Base-by-base conservation (phyloP, 1,140 invertebrate species). In the Drosophila rufa region DNA sequence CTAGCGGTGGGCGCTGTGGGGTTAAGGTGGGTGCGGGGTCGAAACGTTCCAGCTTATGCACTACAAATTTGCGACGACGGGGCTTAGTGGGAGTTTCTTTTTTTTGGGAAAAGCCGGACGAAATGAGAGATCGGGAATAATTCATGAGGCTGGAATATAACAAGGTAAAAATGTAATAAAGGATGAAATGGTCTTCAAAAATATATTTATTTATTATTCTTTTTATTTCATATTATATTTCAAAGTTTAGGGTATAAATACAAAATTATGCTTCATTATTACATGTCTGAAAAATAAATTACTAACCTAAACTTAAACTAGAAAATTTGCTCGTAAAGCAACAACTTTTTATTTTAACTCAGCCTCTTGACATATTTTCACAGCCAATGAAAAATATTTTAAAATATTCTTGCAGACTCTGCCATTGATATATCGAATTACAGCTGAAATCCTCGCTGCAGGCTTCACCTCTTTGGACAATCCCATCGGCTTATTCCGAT, bases 21-120 rank as follows among this genome's bases (percentile, higher is more conserved):
- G 66, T 69, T 66, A 69, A 69, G 67, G 38, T 33, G 42, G 69
- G 38, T 8, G 33, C 22, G 27, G 25, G 64, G 48, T 30, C 30
- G n/a, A 40, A 25, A 19, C 22, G 55, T 38, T 64, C 65, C 60
- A 56, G 75, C 68, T 80, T 83, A 73, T 83, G 80, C 84, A 80
- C 84, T 83, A 84, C 83, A 87, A 89, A 89, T 87, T 73, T 59
- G 67, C 42, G 45, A 36, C 4, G 30, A 40, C 38, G n/a, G 19
- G 27, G 19, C 47, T 67, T 69, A 51, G 61, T 12, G 27, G 12
- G 17, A 45, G 56, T 27, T 27, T 56, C 22, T 7, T 36, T 42
- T 12, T 33, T 60, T 30, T 36, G 45, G 3, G 12, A 40, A 27
- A 61, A 60, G 27, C 46, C 15, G 4, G 43, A 50, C 19, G 7